Percentiles rank a stretch among this genome's conserved stretches.
phyloP scores from a whole-genome alignment of 2,797 vertebrate species.

The Pseudopleuronectes americanus region DNA sequence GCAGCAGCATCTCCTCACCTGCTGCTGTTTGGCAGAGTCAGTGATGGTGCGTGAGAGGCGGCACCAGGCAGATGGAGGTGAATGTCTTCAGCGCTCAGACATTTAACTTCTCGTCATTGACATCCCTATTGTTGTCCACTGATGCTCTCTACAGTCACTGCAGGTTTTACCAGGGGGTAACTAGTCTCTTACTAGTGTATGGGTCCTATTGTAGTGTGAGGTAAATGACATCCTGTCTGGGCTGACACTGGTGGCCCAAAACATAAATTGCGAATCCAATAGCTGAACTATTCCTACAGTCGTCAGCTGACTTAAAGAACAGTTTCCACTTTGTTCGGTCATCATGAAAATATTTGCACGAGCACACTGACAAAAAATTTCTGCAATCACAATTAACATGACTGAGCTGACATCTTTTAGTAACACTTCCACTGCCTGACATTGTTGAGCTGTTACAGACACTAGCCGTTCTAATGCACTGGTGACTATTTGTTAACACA shows the following conservation, averaged over 20 bases:
- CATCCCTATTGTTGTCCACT: neutral
- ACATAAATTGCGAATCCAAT: neutral
- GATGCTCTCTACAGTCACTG: conserved; percentile 7
- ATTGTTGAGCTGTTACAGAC: too few species aligned
- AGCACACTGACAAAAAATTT: too few species aligned
- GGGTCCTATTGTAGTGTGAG: neutral
- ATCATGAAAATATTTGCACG: too few species aligned
- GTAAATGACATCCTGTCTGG: neutral
- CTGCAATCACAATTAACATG: too few species aligned
- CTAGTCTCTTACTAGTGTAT: neutral
- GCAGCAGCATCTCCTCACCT: neutral
- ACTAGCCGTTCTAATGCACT: too few species aligned
- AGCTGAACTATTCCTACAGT: neutral
- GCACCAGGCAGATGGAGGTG: conserved; percentile 25
- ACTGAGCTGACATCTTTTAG: too few species aligned
- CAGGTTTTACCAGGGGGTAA: conserved; percentile 13
- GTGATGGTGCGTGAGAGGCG: conserved; percentile 14
- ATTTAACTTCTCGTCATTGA: neutral
- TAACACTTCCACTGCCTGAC: too few species aligned
- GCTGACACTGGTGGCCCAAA: too few species aligned
- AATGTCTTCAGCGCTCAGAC: neutral
- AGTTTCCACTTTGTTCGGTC: too few species aligned
- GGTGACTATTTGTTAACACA: too few species aligned
- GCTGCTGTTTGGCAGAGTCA: conserved; percentile 13
- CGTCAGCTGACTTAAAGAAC: neutral